phyloP scores from a whole-genome alignment of 2,797 vertebrate species.

The Fratercula arctica region DNA sequence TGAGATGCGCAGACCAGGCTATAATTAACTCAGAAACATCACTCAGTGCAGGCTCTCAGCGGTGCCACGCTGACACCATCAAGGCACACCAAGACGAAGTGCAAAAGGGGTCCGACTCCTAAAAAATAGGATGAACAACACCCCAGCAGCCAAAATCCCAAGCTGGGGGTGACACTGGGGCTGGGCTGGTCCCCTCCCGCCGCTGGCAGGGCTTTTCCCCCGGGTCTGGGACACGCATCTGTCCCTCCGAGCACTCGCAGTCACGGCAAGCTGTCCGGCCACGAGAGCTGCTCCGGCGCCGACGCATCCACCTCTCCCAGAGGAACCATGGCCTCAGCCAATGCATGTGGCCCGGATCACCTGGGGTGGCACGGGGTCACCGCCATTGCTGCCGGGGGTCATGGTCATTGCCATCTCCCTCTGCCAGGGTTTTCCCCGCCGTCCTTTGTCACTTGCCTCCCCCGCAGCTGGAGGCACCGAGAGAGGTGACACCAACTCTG shows the following conservation, averaged over 20 bases:
- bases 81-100: background rate
- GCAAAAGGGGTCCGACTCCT: background rate
- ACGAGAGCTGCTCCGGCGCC: rapidly evolving
- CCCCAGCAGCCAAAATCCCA: too few relatives aligned
- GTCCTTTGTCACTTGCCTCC: background rate
- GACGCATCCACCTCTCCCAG: background rate
- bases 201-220: background rate
- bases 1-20: constrained; percentile 18
- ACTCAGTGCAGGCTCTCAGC: background rate
- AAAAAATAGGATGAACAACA: rapidly evolving
- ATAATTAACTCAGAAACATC: constrained; percentile 37
- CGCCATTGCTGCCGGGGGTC: background rate
- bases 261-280: rapidly evolving
- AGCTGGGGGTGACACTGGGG: background rate
- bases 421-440: background rate
- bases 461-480: background rate
- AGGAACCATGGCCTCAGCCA: rapidly evolving
- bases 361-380: background rate
- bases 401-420: too few relatives aligned
- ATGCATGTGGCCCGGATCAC: rapidly evolving
- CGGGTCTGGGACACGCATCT: rapidly evolving
- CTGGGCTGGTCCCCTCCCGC: background rate
- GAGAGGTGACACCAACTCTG: background rate
- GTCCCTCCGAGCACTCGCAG: background rate
- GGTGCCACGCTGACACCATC: background rate